These are phyloP conservation scores for Paedocypris micromegethes DNA, from an alignment of 2,797 vertebrate species.

Conservation along the genomic window DNA sequence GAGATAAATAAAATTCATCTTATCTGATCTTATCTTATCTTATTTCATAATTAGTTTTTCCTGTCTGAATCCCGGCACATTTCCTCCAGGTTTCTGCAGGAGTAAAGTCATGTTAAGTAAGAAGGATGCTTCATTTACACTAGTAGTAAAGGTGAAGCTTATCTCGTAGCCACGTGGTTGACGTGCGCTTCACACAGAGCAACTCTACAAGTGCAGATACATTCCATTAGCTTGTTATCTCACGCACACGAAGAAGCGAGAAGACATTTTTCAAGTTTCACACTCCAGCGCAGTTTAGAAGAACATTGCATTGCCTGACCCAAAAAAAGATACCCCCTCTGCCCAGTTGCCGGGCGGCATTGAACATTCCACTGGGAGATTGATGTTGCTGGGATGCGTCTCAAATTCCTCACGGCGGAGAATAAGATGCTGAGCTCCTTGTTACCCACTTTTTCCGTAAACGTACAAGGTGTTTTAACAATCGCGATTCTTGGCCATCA, in stretches of 20 bases:
- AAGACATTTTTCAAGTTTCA: conserved; percentile 39
- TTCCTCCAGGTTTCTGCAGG: too few relatives aligned
- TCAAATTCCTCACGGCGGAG: conserved; percentile 28
- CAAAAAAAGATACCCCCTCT: conserved; percentile 23
- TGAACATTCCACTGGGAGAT: conserved; percentile 40
- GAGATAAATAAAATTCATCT: too few relatives aligned
- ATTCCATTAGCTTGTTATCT: conserved; percentile 38
- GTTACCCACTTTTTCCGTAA: conserved; percentile 2
- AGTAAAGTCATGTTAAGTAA: too few relatives aligned
- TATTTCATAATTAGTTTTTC: too few relatives aligned
- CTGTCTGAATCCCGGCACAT: too few relatives aligned
- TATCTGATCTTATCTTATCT: too few relatives aligned
- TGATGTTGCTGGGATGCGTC: conserved; percentile 29
- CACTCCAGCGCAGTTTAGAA: conserved; percentile 24
- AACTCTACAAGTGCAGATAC: conserved; percentile 36
- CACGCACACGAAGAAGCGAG: conserved; percentile 29
- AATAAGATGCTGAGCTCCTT: conserved; percentile 23
- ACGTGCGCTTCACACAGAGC: conserved; percentile 15
- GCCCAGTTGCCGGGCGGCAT: conserved; percentile 15
- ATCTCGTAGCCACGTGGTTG: conserved; percentile 9
- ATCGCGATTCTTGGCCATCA: conserved; percentile 1
- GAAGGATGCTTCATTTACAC: conserved; percentile 8
- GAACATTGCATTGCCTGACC: conserved; percentile 12
- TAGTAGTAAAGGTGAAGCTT: conserved; percentile 14
- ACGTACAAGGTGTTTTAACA: conserved; percentile 10